Base-by-base conservation (phyloP, 92 coral and sea anemone genomes). In the Pocillopora grandis region DNA sequence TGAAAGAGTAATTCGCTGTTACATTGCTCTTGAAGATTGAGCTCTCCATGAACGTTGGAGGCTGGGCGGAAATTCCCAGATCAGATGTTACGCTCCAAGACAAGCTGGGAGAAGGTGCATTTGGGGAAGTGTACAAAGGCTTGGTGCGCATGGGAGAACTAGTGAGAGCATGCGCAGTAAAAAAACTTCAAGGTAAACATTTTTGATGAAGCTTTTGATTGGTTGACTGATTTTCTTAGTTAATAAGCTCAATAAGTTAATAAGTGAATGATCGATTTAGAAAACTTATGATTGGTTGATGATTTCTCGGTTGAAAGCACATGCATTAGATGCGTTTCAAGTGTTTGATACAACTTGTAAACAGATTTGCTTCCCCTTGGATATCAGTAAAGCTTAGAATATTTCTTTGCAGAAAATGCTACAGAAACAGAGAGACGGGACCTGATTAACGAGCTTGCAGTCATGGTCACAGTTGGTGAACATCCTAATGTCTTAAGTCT, bases 361-460 rank as follows among this genome's bases (percentile, higher is more conserved):
- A 8, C 23, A 66, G 36, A 10, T 12, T 66, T 66, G 23, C 33
- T 23, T 15, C 7, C 5, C 49, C 7, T 42, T 42, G 7, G 7
- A 42, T 42, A 42, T 42, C 49, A 42, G 49, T 42, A 3, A 42
- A 42, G 4, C 7, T 42, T 42, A 42, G 49, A 42, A 42, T 67
- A 83, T 72, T 89, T 71, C 20, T 84, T 90, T 73, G 85, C 78
- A 82, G 86, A 77, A 63, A 88, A 33, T 60, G 90, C 93, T 16
- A 78, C 62, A 78, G 71, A 58, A 11, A 12, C 12, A 10, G 82
- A 78, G 55, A 78, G 35, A 12, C 20, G 82, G 9, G 72, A 78
- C 72, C 23, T 78, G 2, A 62, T 62, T 8, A 78, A 78, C 82
- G 82, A 78, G 35, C 19, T 78, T 2, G 36, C 36, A 62, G 35